These are phyloP conservation scores for Sinohyriopsis cumingii DNA, from an alignment of 2,888 invertebrate genomes.

Conservation along the genomic window DNA sequence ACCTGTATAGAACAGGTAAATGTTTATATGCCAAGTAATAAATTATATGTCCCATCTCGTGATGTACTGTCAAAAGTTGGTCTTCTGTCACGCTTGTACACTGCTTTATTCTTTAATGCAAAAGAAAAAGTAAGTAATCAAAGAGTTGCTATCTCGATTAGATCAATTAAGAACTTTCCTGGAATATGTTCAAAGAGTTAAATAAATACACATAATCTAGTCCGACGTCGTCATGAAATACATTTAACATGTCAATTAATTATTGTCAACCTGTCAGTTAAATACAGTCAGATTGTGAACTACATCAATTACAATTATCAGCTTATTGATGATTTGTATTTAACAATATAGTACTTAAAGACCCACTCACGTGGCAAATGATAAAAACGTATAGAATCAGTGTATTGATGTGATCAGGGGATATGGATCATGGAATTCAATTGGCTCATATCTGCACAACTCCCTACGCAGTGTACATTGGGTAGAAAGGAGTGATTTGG, in stretches of 20 bases:
- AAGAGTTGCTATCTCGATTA: background rate
- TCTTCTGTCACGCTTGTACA: conserved; percentile 65
- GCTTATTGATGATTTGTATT: no score
- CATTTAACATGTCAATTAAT: no score
- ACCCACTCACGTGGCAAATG: no score
- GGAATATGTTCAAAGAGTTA: background rate
- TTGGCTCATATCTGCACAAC: no score
- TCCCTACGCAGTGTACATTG: no score
- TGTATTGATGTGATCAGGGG: no score
- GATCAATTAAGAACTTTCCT: background rate
- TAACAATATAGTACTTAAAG: no score
- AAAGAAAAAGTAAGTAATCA: background rate
- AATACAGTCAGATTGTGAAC: background rate
- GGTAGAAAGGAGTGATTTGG: no score
- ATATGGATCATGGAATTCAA: no score
- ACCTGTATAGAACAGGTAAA: conserved; percentile 77
- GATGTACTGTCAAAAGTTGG: conserved; percentile 65
- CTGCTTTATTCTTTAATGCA: conserved; percentile 63
- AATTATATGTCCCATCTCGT: conserved; percentile 69
- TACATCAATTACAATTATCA: no score
- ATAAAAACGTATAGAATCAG: no score
- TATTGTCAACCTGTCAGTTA: background rate
- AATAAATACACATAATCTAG: background rate
- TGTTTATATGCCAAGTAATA: conserved; percentile 65
- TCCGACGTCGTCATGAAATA: background rate